Percentiles rank a stretch among this genome's conserved stretches.
Evolutionary conservation across 2,888 invertebrate genomes (phyloP).

Genomic region (Calliphora vomitoria): DNA sequence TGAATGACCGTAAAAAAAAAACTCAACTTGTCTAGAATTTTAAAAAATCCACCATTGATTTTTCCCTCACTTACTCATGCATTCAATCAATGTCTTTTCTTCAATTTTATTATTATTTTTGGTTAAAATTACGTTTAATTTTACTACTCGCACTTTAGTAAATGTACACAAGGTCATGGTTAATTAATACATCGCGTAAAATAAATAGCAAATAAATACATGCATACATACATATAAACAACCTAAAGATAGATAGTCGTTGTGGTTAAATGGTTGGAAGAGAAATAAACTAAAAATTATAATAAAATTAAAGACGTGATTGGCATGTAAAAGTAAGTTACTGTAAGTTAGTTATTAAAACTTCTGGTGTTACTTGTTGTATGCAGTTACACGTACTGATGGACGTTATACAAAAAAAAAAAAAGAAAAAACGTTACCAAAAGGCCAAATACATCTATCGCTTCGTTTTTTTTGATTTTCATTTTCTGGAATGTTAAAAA

Average conservation of each 20-base stretch:
- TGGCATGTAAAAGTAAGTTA: not conserved
- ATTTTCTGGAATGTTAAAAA: too few species aligned
- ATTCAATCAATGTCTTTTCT: not conserved
- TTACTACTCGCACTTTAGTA: not conserved
- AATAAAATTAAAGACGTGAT: conserved; percentile 1
- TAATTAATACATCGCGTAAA: not conserved
- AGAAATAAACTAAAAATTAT: not conserved
- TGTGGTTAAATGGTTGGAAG: not conserved
- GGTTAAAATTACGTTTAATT: not conserved
- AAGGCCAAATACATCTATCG: too few species aligned
- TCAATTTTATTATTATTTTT: not conserved
- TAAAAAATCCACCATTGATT: not conserved
- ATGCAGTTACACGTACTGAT: too few species aligned
- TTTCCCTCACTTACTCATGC: not conserved
- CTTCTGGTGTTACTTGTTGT: too few species aligned
- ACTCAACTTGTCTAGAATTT: too few species aligned
- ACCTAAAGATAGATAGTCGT: not conserved
- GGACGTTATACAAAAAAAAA: too few species aligned
- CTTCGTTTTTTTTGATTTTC: too few species aligned
- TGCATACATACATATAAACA: too few species aligned
- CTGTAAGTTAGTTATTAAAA: not conserved
- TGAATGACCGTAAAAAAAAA: too few species aligned
- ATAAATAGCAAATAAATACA: not conserved
- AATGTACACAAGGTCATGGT: not conserved
- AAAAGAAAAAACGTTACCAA: too few species aligned